These are phyloP conservation scores for Physocephala rufipes DNA, from an alignment of 2,888 invertebrate genomes.

Conservation along the genomic window DNA sequence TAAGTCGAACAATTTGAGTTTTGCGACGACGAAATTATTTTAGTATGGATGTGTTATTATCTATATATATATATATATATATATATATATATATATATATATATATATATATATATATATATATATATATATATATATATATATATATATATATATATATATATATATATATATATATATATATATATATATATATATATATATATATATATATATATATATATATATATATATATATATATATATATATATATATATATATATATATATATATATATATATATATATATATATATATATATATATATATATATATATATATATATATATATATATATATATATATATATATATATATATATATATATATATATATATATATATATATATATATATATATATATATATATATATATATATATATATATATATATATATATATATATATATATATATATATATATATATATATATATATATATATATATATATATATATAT, in stretches of 20 bases:
- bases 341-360: no score
- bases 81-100: no score
- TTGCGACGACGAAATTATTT: no score
- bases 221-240: background rate
- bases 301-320: conserved; percentile 1
- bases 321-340: background rate
- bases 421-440: no score
- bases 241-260: conserved; percentile 5
- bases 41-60: no score
- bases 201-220: background rate
- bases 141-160: background rate
- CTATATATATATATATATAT: no score
- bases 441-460: background rate
- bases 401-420: background rate
- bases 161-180: background rate
- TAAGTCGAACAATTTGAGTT: no score
- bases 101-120: no score
- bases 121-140: background rate
- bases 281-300: background rate
- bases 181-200: conserved; percentile 1
- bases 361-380: no score
- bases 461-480: background rate
- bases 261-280: background rate
- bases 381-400: background rate
- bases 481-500: no score